Conservation (phyloP, 2,113 vertebrate genomes). For the Crypturellus undulatus region DNA sequence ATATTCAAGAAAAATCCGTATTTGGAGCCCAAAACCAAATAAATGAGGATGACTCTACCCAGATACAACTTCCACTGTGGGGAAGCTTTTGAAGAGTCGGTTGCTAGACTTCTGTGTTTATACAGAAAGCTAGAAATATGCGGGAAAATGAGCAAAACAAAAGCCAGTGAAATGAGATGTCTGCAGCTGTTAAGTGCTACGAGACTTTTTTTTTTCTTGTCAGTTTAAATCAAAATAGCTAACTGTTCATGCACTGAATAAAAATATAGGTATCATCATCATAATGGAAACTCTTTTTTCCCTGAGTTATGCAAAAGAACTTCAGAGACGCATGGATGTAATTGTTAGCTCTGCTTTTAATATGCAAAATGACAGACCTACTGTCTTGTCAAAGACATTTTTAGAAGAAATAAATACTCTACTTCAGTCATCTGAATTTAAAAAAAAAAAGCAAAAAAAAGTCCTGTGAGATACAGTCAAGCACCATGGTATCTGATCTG, state of each 20-base stretch:
- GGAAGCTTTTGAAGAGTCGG: not conserved
- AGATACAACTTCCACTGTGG: not conserved
- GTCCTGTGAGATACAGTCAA: too few species aligned
- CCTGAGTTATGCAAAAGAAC: not conserved
- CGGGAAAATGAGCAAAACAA: not conserved
- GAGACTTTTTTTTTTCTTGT: not conserved
- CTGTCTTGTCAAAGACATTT: fast-evolving
- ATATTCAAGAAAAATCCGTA: not conserved
- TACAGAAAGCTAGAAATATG: not conserved
- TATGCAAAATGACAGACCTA: fast-evolving
- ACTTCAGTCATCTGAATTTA: not conserved
- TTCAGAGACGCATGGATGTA: not conserved
- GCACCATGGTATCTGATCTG: fast-evolving
- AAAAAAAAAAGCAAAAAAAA: not conserved
- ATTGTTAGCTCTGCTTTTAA: not conserved
- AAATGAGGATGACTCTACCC: fast-evolving
- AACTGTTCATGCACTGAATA: not conserved
- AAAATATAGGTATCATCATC: not conserved
- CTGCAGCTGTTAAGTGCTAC: not conserved
- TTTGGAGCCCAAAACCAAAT: not conserved
- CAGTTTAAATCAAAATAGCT: not conserved
- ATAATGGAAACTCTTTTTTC: not conserved
- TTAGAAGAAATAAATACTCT: not conserved
- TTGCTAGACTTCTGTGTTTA: not conserved
- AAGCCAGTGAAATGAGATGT: not conserved